phyloP scores from a whole-genome alignment of 1,140 invertebrate species.

The Heliothis subflexa region DNA sequence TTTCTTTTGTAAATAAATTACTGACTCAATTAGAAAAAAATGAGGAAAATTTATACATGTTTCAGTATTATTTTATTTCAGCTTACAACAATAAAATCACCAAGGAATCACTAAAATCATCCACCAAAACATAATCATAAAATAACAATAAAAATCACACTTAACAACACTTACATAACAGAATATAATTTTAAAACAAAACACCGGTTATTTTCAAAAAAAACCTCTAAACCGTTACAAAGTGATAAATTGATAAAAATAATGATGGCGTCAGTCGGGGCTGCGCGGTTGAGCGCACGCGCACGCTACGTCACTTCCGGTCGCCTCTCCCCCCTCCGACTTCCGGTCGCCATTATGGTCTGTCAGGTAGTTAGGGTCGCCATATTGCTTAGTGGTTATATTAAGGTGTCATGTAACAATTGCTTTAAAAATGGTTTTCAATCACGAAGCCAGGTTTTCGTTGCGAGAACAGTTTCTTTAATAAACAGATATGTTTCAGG shows the following conservation, averaged over 20 bases:
- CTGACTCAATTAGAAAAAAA: too few species aligned
- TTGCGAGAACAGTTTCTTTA: too few species aligned
- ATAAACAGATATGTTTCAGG: too few species aligned
- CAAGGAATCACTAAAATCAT: not conserved
- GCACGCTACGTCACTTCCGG: slow-evolving; percentile 54
- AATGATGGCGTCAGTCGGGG: slow-evolving; percentile 38
- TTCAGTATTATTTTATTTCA: too few species aligned
- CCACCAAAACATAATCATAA: not conserved
- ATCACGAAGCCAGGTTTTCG: too few species aligned
- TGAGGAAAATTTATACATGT: too few species aligned
- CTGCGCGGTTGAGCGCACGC: slow-evolving; percentile 52
- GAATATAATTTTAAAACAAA: slow-evolving; percentile 13
- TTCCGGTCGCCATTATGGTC: slow-evolving; percentile 49
- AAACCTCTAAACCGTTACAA: slow-evolving; percentile 46
- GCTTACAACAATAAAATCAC: not conserved
- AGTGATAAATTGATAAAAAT: slow-evolving; percentile 53
- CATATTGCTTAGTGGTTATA: slow-evolving; percentile 3
- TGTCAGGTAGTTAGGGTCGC: slow-evolving; percentile 20
- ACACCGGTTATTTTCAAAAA: slow-evolving; percentile 25
- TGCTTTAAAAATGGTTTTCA: too few species aligned
- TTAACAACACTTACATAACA: slow-evolving; percentile 24
- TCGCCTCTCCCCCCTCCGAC: slow-evolving; percentile 31
- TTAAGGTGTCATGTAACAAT: not conserved
- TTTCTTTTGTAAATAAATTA: too few species aligned
- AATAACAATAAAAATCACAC: not conserved